Percentiles rank a stretch among this genome's conserved stretches.
phyloP scores from a whole-genome alignment of 2,113 vertebrate species.

The Lepus americanus region DNA sequence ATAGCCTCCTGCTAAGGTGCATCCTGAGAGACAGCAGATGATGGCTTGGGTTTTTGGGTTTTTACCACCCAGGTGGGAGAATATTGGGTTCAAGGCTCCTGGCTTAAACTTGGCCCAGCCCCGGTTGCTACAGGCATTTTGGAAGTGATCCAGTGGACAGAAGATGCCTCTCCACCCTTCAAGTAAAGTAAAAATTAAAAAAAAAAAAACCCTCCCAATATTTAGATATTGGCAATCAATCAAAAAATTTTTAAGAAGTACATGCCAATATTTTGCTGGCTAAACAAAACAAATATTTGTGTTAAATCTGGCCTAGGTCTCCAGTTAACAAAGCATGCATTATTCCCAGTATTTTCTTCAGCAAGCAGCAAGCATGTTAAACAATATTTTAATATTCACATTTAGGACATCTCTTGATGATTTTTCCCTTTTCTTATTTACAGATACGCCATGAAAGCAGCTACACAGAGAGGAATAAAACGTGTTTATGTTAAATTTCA shows the following conservation, averaged over 20 bases:
- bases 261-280: not conserved
- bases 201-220: not conserved
- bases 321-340: not conserved
- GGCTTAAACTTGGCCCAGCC: too few species aligned
- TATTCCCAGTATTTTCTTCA: constrained; percentile 8
- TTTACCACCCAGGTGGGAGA: too few species aligned
- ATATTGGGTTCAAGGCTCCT: too few species aligned
- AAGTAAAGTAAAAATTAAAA: too few species aligned
- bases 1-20: too few species aligned
- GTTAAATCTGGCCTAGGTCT: not conserved
- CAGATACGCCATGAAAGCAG: not conserved
- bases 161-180: too few species aligned
- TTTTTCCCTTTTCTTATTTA: constrained; percentile 1
- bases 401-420: not conserved
- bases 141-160: too few species aligned
- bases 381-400: not conserved
- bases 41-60: too few species aligned
- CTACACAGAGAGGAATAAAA: not conserved
- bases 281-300: not conserved
- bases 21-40: too few species aligned
- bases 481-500: not conserved
- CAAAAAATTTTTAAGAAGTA: not conserved
- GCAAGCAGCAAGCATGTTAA: not conserved
- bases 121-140: too few species aligned
- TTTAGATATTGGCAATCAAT: not conserved